Evolutionary conservation across 2,888 invertebrate species (phyloP).

Genomic region (Dascillus cervinus): DNA sequence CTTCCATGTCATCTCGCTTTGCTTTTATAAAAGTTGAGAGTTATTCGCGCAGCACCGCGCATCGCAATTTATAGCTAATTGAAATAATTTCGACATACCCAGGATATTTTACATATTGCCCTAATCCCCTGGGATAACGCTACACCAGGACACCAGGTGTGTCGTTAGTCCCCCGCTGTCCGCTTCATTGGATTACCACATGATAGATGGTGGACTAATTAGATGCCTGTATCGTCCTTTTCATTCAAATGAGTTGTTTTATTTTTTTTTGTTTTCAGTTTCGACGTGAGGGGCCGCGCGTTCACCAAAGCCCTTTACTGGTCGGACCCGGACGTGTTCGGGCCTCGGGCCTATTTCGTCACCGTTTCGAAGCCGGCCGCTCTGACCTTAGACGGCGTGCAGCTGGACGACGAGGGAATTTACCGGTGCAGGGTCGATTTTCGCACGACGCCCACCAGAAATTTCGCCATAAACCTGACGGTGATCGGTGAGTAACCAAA

Average conservation of each 20-base stretch:
- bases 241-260: background rate
- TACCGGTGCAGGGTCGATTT: constrained; percentile 88
- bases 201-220: constrained; percentile 22
- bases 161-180: constrained; percentile 17
- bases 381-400: constrained; percentile 74
- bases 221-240: constrained; percentile 14
- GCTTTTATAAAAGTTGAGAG: too few species aligned
- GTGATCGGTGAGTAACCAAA: constrained; percentile 70
- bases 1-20: constrained; percentile 16
- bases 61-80: too few species aligned
- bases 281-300: constrained; percentile 76
- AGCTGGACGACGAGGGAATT: constrained; percentile 77
- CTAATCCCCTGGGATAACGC: too few species aligned
- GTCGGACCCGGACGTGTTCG: constrained; percentile 77
- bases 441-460: constrained; percentile 80
- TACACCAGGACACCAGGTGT: constrained; percentile 15
- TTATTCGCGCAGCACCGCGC: too few species aligned
- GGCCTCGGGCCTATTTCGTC: constrained; percentile 78
- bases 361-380: constrained; percentile 73
- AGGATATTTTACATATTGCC: too few species aligned
- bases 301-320: constrained; percentile 76
- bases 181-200: constrained; percentile 20
- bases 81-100: too few species aligned
- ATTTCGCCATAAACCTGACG: constrained; percentile 80
- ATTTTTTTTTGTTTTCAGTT: constrained; percentile 51